Base-by-base conservation (phyloP, 1,140 invertebrate species). In the Hyphantria cunea region DNA sequence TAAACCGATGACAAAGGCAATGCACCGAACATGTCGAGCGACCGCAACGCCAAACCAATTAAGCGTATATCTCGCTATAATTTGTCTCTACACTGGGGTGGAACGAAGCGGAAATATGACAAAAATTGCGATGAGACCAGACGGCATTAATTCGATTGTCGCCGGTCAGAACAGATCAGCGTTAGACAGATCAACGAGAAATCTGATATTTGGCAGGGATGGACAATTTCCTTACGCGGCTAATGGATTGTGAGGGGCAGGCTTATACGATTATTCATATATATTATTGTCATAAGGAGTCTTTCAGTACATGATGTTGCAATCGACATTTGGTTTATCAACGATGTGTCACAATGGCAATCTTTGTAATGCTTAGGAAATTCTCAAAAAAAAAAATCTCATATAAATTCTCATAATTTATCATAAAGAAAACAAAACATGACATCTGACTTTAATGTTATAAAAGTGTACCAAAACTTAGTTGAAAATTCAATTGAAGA, bases 61-160 rank as follows among this genome's bases (percentile, higher is more conserved):
- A 89, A 82, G 75, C 82, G 80, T 86, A 85, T 84, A 78, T 84
- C 74, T 77, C 73, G 74, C 72, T 77, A 85, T 89, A 89, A 86
- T 89, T 82, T 60, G 59, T 61, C 74, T 76, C 72, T 64, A 63
- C 54, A 70, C 68, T 74, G 69, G 69, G 74, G 71, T 45, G 44
- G 55, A 58, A 58, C 34, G 45, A 78, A 72, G 72, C 65, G 65
- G 72, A 85, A 86, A 84, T 84, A 87, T 85, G 80, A 76, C 80
- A 86, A 90, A 90, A 90, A 88, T 84, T 68, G 74, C 62, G 72
- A 56, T 75, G 76, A 72, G 76, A 81, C 79, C 87, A 88, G 84
- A 87, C 82, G 85, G 76, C 78, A 76, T 66, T 85, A 90, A 90
- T 85, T 88, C 82, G 79, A 90, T 90, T 88, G 83, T 84, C 78